These are phyloP conservation scores for Lepisosteus oculatus DNA, from an alignment of 2,113 vertebrate genomes.

Conservation along the genomic window DNA sequence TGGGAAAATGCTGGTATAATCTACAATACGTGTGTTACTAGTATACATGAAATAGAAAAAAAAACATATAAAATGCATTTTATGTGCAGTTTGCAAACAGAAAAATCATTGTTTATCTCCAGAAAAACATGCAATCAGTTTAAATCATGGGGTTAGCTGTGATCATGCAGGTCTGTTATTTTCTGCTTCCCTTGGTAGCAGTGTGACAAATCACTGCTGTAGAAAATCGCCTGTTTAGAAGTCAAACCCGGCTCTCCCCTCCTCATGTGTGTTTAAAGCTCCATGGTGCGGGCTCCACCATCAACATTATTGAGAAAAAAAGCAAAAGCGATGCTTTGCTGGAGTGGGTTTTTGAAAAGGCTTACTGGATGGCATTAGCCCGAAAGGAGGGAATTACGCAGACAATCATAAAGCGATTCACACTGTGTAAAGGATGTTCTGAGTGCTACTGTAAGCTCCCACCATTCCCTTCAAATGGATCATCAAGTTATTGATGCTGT, in stretches of 20 bases:
- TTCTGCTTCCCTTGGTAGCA: conserved; percentile 55
- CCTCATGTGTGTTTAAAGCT: conserved; percentile 33
- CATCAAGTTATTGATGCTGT: conserved; percentile 1
- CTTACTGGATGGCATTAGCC: conserved; percentile 6
- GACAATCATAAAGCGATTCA: conserved; percentile 5
- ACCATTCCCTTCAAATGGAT: conserved; percentile 10
- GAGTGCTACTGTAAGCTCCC: neutral
- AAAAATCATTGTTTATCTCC: conserved; percentile 63
- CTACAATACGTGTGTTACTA: conserved; percentile 22
- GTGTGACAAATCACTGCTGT: conserved; percentile 60
- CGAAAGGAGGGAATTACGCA: conserved; percentile 7
- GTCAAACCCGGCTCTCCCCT: conserved; percentile 51
- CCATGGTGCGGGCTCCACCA: conserved; percentile 33
- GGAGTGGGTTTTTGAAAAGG: conserved; percentile 24
- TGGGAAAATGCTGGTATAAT: neutral
- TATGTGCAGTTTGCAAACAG: conserved; percentile 52
- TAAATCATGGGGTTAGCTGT: conserved; percentile 45
- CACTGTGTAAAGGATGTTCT: neutral
- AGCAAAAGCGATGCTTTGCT: conserved; percentile 6
- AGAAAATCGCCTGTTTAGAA: conserved; percentile 73
- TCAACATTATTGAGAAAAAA: conserved; percentile 40
- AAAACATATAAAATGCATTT: conserved; percentile 44
- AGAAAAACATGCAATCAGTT: conserved; percentile 62
- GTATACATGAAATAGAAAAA: conserved; percentile 32
- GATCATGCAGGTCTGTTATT: conserved; percentile 49